Evolutionary conservation across 2,888 invertebrate genomes (phyloP).

Genomic region (Nudaria mundana): DNA sequence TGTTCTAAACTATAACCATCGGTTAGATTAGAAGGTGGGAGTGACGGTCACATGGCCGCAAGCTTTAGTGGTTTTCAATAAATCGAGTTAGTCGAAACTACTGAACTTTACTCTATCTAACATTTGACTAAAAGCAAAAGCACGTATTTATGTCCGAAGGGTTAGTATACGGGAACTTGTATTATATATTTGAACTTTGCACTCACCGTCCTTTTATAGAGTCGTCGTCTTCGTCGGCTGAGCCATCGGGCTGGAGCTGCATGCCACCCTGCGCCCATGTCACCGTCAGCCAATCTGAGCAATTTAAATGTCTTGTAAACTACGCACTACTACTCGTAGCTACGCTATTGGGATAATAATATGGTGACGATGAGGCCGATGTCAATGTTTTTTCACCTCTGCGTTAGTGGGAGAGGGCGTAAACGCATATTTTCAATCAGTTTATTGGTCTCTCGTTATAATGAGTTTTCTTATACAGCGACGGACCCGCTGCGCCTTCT

Average conservation of each 20-base stretch:
- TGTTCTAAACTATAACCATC: neutral
- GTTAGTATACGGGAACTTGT: too few relatives aligned
- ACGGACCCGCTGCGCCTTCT: too few relatives aligned
- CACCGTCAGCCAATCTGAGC: conserved; percentile 77
- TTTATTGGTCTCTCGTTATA: too few relatives aligned
- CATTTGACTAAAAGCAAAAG: neutral
- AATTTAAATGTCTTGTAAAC: conserved; percentile 16
- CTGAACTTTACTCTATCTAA: neutral
- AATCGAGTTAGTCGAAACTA: neutral
- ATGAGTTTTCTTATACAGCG: too few relatives aligned
- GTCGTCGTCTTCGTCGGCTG: conserved; percentile 51
- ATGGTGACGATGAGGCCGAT: too few relatives aligned
- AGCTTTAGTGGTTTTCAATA: neutral
- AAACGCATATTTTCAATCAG: too few relatives aligned
- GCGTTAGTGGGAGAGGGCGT: too few relatives aligned
- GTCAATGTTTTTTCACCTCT: too few relatives aligned
- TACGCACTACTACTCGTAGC: too few relatives aligned
- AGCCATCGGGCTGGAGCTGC: conserved; percentile 61
- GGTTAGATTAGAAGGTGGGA: neutral
- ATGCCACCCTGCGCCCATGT: conserved; percentile 78
- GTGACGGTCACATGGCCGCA: neutral
- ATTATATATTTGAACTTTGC: too few relatives aligned
- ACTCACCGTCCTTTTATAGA: conserved; percentile 66
- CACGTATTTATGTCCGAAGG: too few relatives aligned
- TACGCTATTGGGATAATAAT: too few relatives aligned